Conservation (phyloP, 2,113 vertebrate genomes). For the Centropus bengalensis region DNA sequence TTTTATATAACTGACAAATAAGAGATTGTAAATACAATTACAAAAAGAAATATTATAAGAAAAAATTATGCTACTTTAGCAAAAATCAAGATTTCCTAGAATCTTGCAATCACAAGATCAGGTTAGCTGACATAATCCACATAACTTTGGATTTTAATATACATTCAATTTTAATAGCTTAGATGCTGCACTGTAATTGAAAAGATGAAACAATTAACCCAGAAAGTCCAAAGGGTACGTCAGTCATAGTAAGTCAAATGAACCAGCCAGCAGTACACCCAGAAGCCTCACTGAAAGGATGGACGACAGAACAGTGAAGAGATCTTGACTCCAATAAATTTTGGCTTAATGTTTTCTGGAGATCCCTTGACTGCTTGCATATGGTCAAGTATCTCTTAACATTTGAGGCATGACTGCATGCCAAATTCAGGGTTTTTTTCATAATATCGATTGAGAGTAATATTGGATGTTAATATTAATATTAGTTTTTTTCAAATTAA, state of each 20-base stretch:
- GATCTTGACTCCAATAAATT: neutral
- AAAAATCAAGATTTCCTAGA: neutral
- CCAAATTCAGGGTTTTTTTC: neutral
- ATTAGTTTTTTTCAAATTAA: neutral
- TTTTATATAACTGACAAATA: neutral
- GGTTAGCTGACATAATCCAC: neutral
- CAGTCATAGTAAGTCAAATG: neutral
- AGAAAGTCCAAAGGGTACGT: neutral
- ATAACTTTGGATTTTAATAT: neutral
- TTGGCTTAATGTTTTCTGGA: neutral
- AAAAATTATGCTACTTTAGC: neutral
- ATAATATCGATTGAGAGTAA: neutral
- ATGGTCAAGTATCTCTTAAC: neutral
- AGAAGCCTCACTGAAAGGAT: neutral
- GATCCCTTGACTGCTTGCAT: neutral
- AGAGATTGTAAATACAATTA: neutral
- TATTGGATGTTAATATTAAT: neutral
- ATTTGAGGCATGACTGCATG: neutral
- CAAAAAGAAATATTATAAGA: neutral
- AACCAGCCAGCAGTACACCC: neutral
- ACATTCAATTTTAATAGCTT: neutral
- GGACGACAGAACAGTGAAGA: neutral
- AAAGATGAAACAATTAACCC: neutral
- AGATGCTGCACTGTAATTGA: neutral
- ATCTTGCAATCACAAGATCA: neutral